These are phyloP conservation scores for Choloepus hoffmanni DNA, from an alignment of 2,113 vertebrate genomes.

Conservation along the genomic window DNA sequence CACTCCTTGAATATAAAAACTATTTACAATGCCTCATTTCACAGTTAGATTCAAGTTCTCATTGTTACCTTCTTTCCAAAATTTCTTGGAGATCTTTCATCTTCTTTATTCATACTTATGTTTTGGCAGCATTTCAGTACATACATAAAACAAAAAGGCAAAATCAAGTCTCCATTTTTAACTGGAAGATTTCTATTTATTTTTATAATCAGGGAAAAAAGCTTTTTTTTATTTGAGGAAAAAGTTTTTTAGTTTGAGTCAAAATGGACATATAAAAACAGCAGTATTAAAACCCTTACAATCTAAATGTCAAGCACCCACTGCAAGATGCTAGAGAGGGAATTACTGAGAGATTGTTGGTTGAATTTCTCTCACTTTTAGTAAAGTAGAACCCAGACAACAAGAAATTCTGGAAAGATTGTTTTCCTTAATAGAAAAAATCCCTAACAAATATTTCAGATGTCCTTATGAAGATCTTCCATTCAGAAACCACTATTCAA, in stretches of 20 bases:
- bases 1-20: background rate
- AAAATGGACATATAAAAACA: background rate
- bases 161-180: slow-evolving; percentile 13
- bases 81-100: background rate
- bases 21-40: background rate
- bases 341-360: background rate
- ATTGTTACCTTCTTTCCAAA: background rate
- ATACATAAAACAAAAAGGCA: background rate
- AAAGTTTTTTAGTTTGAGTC: background rate
- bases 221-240: background rate
- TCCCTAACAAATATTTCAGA: background rate
- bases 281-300: background rate
- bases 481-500: slow-evolving; percentile 7
- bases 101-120: background rate
- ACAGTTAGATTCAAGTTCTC: background rate
- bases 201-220: slow-evolving; percentile 17
- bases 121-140: background rate
- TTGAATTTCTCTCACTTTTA: background rate
- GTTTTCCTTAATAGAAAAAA: background rate
- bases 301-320: slow-evolving; percentile 10
- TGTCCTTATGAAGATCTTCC: background rate
- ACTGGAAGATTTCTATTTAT: slow-evolving; percentile 22
- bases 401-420: background rate
- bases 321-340: background rate
- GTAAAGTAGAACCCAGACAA: background rate